Conservation (phyloP, 2,888 invertebrate species). For the Lepidocyrtoides sp. region DNA sequence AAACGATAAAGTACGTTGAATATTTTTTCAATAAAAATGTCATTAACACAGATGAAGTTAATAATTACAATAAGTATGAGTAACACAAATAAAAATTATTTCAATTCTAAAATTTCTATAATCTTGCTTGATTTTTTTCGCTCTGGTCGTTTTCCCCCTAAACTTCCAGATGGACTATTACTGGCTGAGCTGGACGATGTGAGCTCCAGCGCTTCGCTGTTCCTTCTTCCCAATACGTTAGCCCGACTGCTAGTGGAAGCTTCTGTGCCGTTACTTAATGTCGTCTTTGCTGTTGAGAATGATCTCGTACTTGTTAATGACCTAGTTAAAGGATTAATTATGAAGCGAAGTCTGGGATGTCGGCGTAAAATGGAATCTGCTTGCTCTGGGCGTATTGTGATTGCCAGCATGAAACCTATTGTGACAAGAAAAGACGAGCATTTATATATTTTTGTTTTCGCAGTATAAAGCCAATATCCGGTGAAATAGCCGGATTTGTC, state of each 20-base stretch:
- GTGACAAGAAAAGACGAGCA: not conserved
- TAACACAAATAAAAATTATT: not conserved
- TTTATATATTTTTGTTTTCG: not conserved
- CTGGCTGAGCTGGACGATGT: slow-evolving; percentile 58
- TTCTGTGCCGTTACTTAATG: slow-evolving; percentile 79
- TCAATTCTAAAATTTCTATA: slow-evolving; percentile 60
- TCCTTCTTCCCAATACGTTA: slow-evolving; percentile 52
- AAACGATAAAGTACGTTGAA: too few relatives aligned
- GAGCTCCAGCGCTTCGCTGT: slow-evolving; percentile 49
- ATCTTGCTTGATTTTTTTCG: not conserved
- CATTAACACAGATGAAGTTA: too few relatives aligned
- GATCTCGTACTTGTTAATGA: slow-evolving; percentile 68
- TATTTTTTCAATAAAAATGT: too few relatives aligned
- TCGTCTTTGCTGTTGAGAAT: slow-evolving; percentile 81
- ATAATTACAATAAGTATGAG: too few relatives aligned
- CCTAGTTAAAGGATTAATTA: slow-evolving; percentile 79
- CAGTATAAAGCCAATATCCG: too few relatives aligned
- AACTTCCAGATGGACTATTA: slow-evolving; percentile 67
- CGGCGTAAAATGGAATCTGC: slow-evolving; percentile 75
- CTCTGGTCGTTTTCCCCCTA: slow-evolving; percentile 41
- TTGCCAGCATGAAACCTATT: slow-evolving; percentile 77
- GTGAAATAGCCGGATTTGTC: too few relatives aligned
- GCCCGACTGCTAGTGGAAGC: slow-evolving; percentile 71
- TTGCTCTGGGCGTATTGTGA: slow-evolving; percentile 78
- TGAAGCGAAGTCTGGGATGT: slow-evolving; percentile 74